Percentiles rank a stretch among this genome's conserved stretches.
phyloP scores from a whole-genome alignment of 2,888 invertebrate genomes.

The Steromphala cineraria region DNA sequence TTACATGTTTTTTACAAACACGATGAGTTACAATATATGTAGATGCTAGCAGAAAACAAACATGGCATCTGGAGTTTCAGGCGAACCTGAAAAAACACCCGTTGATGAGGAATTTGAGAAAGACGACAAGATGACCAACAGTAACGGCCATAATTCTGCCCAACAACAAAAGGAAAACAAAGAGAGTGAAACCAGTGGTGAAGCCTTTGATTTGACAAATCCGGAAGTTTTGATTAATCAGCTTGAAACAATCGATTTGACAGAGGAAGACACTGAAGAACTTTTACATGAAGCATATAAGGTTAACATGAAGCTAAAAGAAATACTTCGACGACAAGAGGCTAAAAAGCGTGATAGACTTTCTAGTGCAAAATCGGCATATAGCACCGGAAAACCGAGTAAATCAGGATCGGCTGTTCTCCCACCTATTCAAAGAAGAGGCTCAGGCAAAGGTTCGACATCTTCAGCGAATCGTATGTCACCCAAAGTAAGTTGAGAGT shows the following conservation, averaged over 20 bases:
- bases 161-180: too few species aligned
- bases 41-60: not conserved
- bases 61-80: not conserved
- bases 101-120: not conserved
- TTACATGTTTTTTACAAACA: too few species aligned
- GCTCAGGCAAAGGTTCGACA: not conserved
- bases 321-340: constrained; percentile 52
- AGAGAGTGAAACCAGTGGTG: not conserved
- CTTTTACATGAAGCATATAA: constrained; percentile 61
- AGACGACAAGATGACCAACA: not conserved
- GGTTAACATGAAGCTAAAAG: constrained; percentile 59
- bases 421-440: not conserved
- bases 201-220: constrained; percentile 41
- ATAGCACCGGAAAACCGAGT: not conserved
- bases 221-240: constrained; percentile 54
- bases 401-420: not conserved
- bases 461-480: not conserved
- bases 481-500: not conserved
- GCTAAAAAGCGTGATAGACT: not conserved
- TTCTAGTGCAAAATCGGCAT: not conserved
- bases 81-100: not conserved
- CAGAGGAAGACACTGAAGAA: constrained; percentile 64
- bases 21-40: not conserved
- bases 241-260: constrained; percentile 55
- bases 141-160: too few species aligned